These are phyloP conservation scores for Drosophila algonquin DNA, from an alignment of 2,888 invertebrate genomes.

Conservation along the genomic window DNA sequence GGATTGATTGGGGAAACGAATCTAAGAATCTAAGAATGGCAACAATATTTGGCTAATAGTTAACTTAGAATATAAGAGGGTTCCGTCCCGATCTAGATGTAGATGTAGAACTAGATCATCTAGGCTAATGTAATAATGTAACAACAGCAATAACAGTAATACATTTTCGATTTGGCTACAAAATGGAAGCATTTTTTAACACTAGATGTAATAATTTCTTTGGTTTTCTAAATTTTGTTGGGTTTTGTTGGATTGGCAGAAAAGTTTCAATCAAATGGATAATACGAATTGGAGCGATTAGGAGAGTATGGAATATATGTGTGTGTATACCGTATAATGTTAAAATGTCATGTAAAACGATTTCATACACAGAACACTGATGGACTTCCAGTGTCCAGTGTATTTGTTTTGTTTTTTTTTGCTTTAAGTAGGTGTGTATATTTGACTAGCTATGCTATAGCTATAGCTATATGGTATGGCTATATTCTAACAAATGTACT, in stretches of 20 bases:
- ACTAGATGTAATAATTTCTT: constrained; percentile 19
- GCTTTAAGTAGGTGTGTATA: background rate
- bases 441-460: background rate
- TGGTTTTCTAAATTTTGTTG: background rate
- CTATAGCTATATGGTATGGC: background rate
- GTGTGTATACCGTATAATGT: background rate
- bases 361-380: no score
- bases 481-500: background rate
- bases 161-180: constrained; percentile 62
- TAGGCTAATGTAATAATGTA: constrained; percentile 46
- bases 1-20: background rate
- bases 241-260: constrained; percentile 30
- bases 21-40: constrained; percentile 10
- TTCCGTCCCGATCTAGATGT: constrained; percentile 18
- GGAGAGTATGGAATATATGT: constrained; percentile 5
- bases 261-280: constrained; percentile 9
- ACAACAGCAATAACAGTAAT: constrained; percentile 66
- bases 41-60: constrained; percentile 25
- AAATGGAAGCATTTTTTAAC: constrained; percentile 67
- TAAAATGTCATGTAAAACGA: no score
- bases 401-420: background rate
- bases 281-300: constrained; percentile 24
- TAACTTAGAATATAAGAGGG: constrained; percentile 31
- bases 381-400: no score
- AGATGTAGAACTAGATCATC: constrained; percentile 17